Evolutionary conservation across 2,888 invertebrate species (phyloP).

Genomic region (Eupeodes luniger): DNA sequence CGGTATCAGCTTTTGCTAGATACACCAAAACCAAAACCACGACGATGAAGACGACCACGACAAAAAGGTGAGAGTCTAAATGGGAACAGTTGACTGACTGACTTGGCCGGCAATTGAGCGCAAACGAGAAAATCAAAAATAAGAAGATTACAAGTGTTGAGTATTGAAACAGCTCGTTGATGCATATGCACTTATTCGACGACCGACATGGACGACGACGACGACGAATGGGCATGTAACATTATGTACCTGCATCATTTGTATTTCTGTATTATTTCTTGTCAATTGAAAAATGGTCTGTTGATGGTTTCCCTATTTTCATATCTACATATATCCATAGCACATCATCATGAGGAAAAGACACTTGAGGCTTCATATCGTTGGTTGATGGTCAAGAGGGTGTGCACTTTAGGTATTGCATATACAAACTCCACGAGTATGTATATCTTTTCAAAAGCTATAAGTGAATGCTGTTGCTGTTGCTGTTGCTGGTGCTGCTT

Average conservation of each 20-base stretch:
- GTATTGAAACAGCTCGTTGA: conserved; percentile 14
- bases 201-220: too few species aligned
- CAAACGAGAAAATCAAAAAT: conserved; percentile 60
- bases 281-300: conserved; percentile 29
- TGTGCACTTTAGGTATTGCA: conserved; percentile 40
- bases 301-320: conserved; percentile 29
- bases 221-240: background rate
- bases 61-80: conserved; percentile 63
- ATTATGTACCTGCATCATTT: conserved; percentile 9
- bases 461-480: conserved; percentile 47
- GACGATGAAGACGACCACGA: background rate
- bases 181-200: conserved; percentile 36
- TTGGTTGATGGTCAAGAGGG: conserved; percentile 56
- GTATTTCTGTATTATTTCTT: conserved; percentile 32
- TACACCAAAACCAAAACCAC: background rate
- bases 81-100: conserved; percentile 66
- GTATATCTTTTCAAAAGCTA: background rate
- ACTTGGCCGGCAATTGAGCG: conserved; percentile 73
- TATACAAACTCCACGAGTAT: conserved; percentile 55
- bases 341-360: conserved; percentile 2
- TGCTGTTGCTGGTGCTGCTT: conserved; percentile 33
- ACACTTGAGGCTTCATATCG: conserved; percentile 46
- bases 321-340: background rate
- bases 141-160: conserved; percentile 67
- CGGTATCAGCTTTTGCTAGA: background rate